These are phyloP conservation scores for Podarcis siculus DNA, from an alignment of 2,797 vertebrate species.

Conservation along the genomic window DNA sequence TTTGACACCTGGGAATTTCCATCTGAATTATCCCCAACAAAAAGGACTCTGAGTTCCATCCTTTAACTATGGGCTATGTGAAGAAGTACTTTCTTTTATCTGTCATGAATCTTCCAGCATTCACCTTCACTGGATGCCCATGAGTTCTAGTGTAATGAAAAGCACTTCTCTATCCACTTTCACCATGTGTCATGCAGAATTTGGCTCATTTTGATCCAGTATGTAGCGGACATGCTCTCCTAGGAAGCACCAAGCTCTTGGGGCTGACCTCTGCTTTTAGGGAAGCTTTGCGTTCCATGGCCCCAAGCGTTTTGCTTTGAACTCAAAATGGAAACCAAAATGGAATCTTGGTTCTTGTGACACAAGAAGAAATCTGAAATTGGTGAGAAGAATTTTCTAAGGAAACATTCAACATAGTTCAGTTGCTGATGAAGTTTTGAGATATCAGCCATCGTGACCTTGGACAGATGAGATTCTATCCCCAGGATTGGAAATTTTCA, in stretches of 20 bases:
- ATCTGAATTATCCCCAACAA: no score
- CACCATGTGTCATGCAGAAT: no score
- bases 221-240: no score
- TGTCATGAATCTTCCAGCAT: no score
- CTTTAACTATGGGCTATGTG: no score
- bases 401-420: not conserved
- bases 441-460: not conserved
- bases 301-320: not conserved
- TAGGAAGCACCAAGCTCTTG: not conserved
- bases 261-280: not conserved
- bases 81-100: no score
- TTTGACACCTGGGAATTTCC: no score
- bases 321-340: not conserved
- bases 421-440: not conserved
- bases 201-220: no score
- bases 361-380: not conserved
- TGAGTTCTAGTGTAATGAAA: no score
- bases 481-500: constrained; percentile 3
- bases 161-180: no score
- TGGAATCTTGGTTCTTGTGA: not conserved
- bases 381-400: not conserved
- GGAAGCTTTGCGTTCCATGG: not conserved
- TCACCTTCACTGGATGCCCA: no score
- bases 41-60: no score
- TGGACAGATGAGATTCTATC: constrained; percentile 18